Base-by-base conservation (phyloP, 2,113 vertebrate species). In the Eubucco bourcierii region DNA sequence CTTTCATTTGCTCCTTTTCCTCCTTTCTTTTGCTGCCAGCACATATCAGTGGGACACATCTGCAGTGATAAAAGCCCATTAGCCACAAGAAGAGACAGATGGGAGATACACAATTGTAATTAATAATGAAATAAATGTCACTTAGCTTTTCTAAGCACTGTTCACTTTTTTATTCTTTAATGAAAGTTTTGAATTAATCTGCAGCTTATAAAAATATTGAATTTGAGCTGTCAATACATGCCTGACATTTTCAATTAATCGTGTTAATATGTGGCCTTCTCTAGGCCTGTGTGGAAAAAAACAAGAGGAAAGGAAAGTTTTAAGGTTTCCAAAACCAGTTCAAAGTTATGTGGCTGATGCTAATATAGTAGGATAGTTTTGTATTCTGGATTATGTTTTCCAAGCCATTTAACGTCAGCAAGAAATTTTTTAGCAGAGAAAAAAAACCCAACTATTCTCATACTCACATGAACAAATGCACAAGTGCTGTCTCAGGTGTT, bases 301-400 rank as follows among this genome's bases (percentile, higher is more conserved):
- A 9, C 15, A 31, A 1, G 2, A 5, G 1, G 0, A 0, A 7
- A 31, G 2, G 33, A 72, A 24, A 28, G 3, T 52, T 28, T 39
- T 58, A 7, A 64, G 10, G 12, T 41, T 81, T 75, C 15, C 3
- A 65, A 64, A 91, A 47, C 0, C 4, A 24, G 15, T 83, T 87
- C 29, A 44, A 25, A 71, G 3, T 64, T 81, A 12, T 23, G 8
- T n/a, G 11, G 7, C 8, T 81, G 23, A 33, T 68, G 18, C 5
- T 58, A 75, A 59, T 13, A 37, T 18, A 59, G 50, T 27, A 37
- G 6, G 17, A 59, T 28, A 70, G 4, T 31, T 71, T 67, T 71
- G 31, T 64, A 28, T 59, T 66, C 41, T 67, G 16, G 10, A 23
- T 82, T n/a, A 28, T 65, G 81, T 87, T 88, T 34, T 61, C 19